These are phyloP conservation scores for Amiota mariae DNA, from an alignment of 2,888 invertebrate genomes.

Conservation along the genomic window DNA sequence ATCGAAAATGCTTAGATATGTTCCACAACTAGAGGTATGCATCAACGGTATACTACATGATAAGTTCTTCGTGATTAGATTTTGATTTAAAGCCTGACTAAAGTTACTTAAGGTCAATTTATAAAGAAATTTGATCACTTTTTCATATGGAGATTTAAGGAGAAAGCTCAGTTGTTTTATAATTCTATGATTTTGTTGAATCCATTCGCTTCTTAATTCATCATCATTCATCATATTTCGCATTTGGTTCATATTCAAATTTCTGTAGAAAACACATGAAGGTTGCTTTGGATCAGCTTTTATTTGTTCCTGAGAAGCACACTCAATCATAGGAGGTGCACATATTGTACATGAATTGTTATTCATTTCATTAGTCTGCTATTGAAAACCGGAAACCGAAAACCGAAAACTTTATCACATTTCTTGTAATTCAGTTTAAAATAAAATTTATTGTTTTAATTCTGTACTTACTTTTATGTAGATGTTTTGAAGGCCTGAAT, in stretches of 20 bases:
- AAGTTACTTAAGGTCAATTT: constrained; percentile 3
- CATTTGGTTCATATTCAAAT: background rate
- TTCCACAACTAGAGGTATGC: background rate
- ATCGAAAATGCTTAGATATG: constrained; percentile 8
- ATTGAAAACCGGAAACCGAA: background rate
- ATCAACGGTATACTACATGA: constrained; percentile 9
- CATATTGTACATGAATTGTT: background rate
- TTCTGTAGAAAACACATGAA: too few relatives aligned
- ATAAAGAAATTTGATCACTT: constrained; percentile 2
- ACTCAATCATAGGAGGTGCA: background rate
- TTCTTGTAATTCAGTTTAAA: too few relatives aligned
- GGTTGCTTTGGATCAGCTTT: too few relatives aligned
- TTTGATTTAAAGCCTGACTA: background rate
- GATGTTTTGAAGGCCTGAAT: too few relatives aligned
- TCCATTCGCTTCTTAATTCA: background rate
- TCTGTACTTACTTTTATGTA: too few relatives aligned
- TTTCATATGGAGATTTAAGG: background rate
- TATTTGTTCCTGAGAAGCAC: too few relatives aligned
- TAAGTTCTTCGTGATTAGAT: too few relatives aligned
- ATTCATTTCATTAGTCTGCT: background rate
- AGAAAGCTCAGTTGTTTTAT: background rate
- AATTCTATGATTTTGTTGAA: background rate
- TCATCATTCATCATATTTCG: background rate
- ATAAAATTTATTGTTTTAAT: too few relatives aligned
- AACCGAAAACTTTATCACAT: too few relatives aligned